A percentile compares a stretch with the other conserved stretches of the same genome.
Evolutionary conservation across 2,888 invertebrate genomes (phyloP).

Genomic region (Troides oblongomaculatus): DNA sequence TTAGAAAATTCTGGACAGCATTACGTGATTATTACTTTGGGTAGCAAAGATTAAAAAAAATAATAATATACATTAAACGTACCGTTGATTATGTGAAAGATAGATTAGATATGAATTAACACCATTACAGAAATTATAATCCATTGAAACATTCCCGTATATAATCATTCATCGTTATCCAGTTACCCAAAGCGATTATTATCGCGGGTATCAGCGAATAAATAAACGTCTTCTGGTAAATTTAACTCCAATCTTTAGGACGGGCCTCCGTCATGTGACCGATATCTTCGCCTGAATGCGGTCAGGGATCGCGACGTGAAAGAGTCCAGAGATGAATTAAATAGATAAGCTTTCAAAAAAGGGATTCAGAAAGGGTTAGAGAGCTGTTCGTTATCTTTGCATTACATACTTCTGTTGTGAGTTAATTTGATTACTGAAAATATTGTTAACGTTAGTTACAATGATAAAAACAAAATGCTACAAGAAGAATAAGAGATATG

Average conservation of each 20-base stretch:
- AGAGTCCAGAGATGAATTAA: constrained; percentile 77
- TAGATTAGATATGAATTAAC: too few relatives aligned
- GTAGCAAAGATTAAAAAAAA: too few relatives aligned
- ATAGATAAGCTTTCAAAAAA: constrained; percentile 71
- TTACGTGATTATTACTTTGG: too few relatives aligned
- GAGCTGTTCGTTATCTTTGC: constrained; percentile 36
- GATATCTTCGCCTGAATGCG: constrained; percentile 72
- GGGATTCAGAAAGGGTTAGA: constrained; percentile 58
- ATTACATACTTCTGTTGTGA: constrained; percentile 20
- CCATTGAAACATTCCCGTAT: constrained; percentile 40
- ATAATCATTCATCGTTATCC: constrained; percentile 49
- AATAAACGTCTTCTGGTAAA: constrained; percentile 79
- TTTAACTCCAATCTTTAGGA: constrained; percentile 72
- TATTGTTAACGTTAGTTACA: too few relatives aligned
- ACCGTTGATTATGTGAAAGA: too few relatives aligned
- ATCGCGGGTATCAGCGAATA: constrained; percentile 65
- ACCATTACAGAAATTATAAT: constrained; percentile 27
- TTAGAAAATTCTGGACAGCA: too few relatives aligned
- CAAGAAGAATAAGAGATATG: too few relatives aligned
- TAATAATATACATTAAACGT: too few relatives aligned
- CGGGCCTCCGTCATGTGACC: constrained; percentile 70
- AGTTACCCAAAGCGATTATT: constrained; percentile 63
- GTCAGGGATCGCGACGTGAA: constrained; percentile 69
- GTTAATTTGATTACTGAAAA: too few relatives aligned
- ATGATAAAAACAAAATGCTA: too few relatives aligned